These are phyloP conservation scores for Ethmia dodecea DNA, from an alignment of 2,888 invertebrate genomes.

Conservation along the genomic window DNA sequence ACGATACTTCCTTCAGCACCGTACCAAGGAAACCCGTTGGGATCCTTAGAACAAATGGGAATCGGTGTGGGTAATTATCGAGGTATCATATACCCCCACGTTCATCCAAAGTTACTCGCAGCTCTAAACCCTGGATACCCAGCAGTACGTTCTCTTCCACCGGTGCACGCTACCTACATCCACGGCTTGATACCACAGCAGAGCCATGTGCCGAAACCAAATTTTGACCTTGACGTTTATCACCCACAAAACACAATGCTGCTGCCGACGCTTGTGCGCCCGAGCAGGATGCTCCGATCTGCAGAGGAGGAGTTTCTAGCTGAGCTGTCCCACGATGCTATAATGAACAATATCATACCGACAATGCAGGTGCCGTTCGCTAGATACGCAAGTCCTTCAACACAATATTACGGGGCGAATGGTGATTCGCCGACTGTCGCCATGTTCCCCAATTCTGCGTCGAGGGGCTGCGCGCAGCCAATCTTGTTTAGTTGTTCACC, in stretches of 20 bases:
- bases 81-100: slow-evolving; percentile 17
- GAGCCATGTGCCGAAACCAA: background rate
- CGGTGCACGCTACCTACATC: slow-evolving; percentile 28
- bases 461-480: slow-evolving; percentile 32
- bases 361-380: slow-evolving; percentile 48
- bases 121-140: slow-evolving; percentile 20
- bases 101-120: slow-evolving; percentile 17
- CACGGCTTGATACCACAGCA: slow-evolving; percentile 24
- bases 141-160: slow-evolving; percentile 27
- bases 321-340: slow-evolving; percentile 44
- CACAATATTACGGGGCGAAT: slow-evolving; percentile 1
- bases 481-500: slow-evolving; percentile 43
- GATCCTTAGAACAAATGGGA: background rate
- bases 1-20: background rate
- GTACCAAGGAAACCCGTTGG: background rate
- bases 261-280: slow-evolving; percentile 22
- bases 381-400: slow-evolving; percentile 5
- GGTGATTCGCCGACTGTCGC: slow-evolving; percentile 18
- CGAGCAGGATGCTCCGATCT: slow-evolving; percentile 23
- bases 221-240: slow-evolving; percentile 9
- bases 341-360: slow-evolving; percentile 56
- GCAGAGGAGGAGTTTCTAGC: slow-evolving; percentile 38
- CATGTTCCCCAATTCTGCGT: slow-evolving; percentile 22
- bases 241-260: slow-evolving; percentile 13
- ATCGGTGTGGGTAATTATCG: slow-evolving; percentile 9